These are phyloP conservation scores for Pseudomyrmex concolor DNA, from an alignment of 1,140 invertebrate species.

Conservation along the genomic window DNA sequence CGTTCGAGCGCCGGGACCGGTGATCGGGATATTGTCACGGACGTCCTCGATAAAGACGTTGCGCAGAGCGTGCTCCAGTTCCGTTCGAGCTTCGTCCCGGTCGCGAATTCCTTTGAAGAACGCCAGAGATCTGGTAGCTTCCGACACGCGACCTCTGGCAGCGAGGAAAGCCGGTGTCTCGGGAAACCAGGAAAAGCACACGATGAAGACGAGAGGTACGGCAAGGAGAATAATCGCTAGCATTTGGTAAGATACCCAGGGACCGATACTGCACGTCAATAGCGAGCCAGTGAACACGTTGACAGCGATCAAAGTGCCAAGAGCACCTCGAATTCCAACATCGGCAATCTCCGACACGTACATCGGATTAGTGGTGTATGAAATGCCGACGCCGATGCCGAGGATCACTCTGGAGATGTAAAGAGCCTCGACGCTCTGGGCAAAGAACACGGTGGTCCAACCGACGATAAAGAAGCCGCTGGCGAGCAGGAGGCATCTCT, in stretches of 20 bases:
- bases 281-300: conserved; percentile 89
- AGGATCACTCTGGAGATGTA: conserved; percentile 87
- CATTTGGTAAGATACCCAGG: conserved; percentile 87
- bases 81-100: conserved; percentile 85
- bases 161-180: conserved; percentile 92
- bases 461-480: conserved; percentile 88
- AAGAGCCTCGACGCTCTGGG: conserved; percentile 83
- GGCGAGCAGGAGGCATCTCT: conserved; percentile 88
- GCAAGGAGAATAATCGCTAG: conserved; percentile 85
- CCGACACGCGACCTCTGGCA: conserved; percentile 85
- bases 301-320: conserved; percentile 89
- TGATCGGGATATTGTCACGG: conserved; percentile 80
- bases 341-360: conserved; percentile 90
- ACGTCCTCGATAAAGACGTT: conserved; percentile 80
- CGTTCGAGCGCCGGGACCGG: conserved; percentile 44
- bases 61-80: conserved; percentile 87
- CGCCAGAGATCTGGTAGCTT: conserved; percentile 87
- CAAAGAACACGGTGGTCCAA: conserved; percentile 88
- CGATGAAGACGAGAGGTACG: conserved; percentile 87
- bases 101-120: conserved; percentile 87
- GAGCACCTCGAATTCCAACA: conserved; percentile 88
- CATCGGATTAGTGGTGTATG: conserved; percentile 90
- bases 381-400: conserved; percentile 89
- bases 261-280: conserved; percentile 89
- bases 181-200: conserved; percentile 89